These are phyloP conservation scores for Psylliodes chrysocephalus DNA, from an alignment of 2,888 invertebrate genomes.

Conservation along the genomic window DNA sequence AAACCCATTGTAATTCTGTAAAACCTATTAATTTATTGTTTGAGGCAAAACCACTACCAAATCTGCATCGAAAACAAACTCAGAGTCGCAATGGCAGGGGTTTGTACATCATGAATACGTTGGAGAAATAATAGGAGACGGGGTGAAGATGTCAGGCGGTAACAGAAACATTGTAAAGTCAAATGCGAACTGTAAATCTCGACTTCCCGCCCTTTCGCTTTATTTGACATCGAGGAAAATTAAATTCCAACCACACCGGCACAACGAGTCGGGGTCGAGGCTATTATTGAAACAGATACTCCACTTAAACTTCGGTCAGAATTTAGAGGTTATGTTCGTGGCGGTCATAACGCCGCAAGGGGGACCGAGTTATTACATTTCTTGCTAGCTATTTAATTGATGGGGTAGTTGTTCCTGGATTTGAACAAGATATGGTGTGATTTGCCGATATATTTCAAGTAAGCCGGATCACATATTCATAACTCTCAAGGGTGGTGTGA, in stretches of 20 bases:
- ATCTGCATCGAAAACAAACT: not conserved
- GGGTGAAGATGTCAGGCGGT: conserved; percentile 57
- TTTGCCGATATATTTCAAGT: no score
- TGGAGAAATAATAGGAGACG: conserved; percentile 41
- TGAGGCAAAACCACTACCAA: no score
- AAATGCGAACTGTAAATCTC: conserved; percentile 61
- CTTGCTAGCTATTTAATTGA: conserved; percentile 16
- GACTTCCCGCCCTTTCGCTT: conserved; percentile 58
- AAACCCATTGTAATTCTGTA: no score
- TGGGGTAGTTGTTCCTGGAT: conserved; percentile 6
- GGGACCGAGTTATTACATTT: conserved; percentile 35
- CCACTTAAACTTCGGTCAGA: conserved; percentile 28
- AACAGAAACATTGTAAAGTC: conserved; percentile 62
- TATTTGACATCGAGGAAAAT: conserved; percentile 56
- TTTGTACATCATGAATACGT: conserved; percentile 6
- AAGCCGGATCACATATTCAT: no score
- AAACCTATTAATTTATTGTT: no score
- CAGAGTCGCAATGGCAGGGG: not conserved
- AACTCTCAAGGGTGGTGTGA: no score
- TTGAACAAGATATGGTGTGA: no score
- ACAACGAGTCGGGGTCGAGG: conserved; percentile 30
- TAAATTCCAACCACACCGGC: conserved; percentile 52
- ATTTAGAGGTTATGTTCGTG: conserved; percentile 31
- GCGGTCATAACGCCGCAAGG: conserved; percentile 27
- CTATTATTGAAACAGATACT: conserved; percentile 54